phyloP scores from a whole-genome alignment of 2,113 vertebrate genomes.

The Rhadina sibilatrix region DNA sequence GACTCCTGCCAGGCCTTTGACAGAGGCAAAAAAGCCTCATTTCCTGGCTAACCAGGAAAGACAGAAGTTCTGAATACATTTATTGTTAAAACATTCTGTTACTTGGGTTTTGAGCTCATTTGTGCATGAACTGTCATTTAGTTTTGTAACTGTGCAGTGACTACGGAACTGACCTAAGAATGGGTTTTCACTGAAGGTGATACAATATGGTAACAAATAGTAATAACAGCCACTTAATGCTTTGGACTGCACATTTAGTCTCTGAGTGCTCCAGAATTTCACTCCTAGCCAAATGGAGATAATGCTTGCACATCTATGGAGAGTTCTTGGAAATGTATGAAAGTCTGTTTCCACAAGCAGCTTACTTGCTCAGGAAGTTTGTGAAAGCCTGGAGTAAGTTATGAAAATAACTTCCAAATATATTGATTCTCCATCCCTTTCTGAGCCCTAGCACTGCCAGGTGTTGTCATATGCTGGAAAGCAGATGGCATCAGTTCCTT shows the following conservation, averaged over 20 bases:
- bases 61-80: slow-evolving; percentile 7
- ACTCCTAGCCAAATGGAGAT: neutral
- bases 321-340: neutral
- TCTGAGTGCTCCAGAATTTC: neutral
- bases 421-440: neutral
- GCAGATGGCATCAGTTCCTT: neutral
- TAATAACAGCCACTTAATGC: neutral
- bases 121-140: neutral
- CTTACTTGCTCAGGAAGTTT: neutral
- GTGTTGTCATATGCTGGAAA: neutral
- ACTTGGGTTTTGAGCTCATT: neutral
- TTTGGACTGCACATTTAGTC: neutral
- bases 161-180: neutral
- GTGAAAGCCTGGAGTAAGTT: neutral
- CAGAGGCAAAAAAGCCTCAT: neutral
- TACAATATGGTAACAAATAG: neutral
- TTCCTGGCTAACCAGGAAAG: slow-evolving; percentile 18
- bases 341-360: neutral
- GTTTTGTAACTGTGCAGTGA: neutral
- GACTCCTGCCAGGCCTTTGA: slow-evolving; percentile 30
- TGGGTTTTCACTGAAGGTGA: neutral
- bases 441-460: neutral
- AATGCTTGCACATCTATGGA: neutral
- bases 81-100: neutral
- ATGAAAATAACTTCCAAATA: neutral